Conservation (phyloP, 2,113 vertebrate species). For the Trogon melanurus region DNA sequence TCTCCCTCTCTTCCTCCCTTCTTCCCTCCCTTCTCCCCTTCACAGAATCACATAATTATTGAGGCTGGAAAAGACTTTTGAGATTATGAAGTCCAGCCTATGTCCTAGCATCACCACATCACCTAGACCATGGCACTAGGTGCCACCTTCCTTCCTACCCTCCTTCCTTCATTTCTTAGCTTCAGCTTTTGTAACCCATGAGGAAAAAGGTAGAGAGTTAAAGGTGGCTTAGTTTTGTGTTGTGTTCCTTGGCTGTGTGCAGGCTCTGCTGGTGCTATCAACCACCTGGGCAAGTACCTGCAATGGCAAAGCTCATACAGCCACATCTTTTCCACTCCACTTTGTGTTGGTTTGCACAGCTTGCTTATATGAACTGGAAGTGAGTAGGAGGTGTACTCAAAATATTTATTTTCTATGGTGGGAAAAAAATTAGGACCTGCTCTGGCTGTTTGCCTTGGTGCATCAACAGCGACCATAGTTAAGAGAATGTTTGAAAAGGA, state of each 20-base stretch:
- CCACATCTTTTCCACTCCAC: background rate
- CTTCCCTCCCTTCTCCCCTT: background rate
- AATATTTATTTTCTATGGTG: conserved; percentile 18
- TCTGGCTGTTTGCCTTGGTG: conserved; percentile 35
- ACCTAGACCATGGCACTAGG: too few relatives aligned
- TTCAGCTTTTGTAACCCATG: background rate
- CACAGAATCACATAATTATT: too few relatives aligned
- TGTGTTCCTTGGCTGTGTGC: background rate
- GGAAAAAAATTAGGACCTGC: conserved; percentile 40
- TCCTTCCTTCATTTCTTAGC: too few relatives aligned
- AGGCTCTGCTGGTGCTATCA: background rate
- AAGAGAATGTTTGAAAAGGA: conserved; percentile 11
- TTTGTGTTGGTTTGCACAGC: background rate
- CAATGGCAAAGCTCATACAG: background rate
- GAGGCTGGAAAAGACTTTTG: too few relatives aligned
- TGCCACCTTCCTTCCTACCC: background rate
- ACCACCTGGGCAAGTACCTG: background rate
- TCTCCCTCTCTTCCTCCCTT: background rate
- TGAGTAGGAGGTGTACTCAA: background rate
- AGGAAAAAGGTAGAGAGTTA: background rate
- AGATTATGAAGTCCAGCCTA: too few relatives aligned
- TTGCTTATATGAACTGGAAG: background rate
- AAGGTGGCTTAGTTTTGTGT: background rate
- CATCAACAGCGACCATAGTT: conserved; percentile 1
- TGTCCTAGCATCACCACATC: too few relatives aligned